Conservation (phyloP, 2,888 invertebrate species). For the Seira sanloemensis region DNA sequence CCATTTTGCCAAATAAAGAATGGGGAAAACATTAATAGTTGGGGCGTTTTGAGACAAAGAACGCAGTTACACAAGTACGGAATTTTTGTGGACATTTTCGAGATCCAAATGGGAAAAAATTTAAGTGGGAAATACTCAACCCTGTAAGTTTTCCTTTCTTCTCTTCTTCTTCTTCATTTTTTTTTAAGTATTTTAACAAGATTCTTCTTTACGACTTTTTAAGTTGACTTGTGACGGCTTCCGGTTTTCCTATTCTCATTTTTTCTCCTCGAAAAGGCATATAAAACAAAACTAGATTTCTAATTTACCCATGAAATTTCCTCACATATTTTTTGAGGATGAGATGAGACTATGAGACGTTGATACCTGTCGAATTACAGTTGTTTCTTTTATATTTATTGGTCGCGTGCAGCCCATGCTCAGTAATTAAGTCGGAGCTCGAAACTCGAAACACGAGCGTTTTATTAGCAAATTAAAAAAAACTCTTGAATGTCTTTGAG, state of each 20-base stretch:
- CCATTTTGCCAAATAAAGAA: too few relatives aligned
- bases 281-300: not conserved
- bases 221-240: conserved; percentile 57
- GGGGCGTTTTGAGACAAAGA: too few relatives aligned
- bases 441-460: conserved; percentile 13
- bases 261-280: not conserved
- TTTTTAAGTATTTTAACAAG: conserved; percentile 40
- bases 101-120: too few relatives aligned
- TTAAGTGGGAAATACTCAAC: too few relatives aligned
- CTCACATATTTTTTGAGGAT: not conserved
- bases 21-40: too few relatives aligned
- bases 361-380: not conserved
- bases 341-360: not conserved
- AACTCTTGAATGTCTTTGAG: too few relatives aligned
- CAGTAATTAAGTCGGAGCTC: conserved; percentile 17
- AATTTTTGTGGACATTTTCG: too few relatives aligned
- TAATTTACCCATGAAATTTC: not conserved
- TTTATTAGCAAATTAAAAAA: not conserved
- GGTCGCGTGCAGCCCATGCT: conserved; percentile 23
- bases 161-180: too few relatives aligned
- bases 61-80: too few relatives aligned
- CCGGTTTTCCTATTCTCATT: conserved; percentile 37
- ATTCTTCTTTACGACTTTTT: conserved; percentile 50
- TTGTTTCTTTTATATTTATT: not conserved
- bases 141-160: too few relatives aligned